Base-by-base conservation (phyloP, 2,888 invertebrate genomes). In the Pseudeuparius sepicola region DNA sequence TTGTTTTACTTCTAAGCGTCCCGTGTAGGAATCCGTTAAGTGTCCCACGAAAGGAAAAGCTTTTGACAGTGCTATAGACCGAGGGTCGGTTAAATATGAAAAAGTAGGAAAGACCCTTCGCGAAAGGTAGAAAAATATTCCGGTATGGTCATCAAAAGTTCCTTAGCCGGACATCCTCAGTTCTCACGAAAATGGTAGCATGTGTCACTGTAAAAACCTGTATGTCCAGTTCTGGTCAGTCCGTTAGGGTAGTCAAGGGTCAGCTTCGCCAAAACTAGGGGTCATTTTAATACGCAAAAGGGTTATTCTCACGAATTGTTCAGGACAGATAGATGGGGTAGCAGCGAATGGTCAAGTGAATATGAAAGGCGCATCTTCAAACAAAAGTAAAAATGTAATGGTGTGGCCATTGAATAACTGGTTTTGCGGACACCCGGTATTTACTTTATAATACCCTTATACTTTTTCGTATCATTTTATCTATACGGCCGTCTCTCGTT, bases 151-250 rank as follows among this genome's bases (percentile, higher is more conserved):
- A 36, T 36, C 36, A 35, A 39, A 31, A 36, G 35, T 12, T 31
- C 18, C n/a, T 42, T 45, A 43, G 43, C 47, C 44, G 48, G 49
- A 50, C 49, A 52, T 49, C 44, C 43, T 37, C 25, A 45, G 49
- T 52, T 51, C 52, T 51, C 52, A 54, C 54, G 53, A 47, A 48
- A 47, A 36, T 40, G 37, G 35, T 39, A 36, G 46, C 42, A 34
- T 50, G 48, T 54, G 54, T 54, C 53, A 54, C 52, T 49, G 49
- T 50, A 48, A 48, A 50, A 54, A 54, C 54, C 50, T 50, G 57
- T 52, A 55, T 55, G 57, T 57, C 57, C 57, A 57, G 57, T 57
- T 55, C 47, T 56, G 57, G 57, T 56, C 57, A 57, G 57, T 57
- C 55, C 55, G 57, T 57, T 56, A 55, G 55, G 55, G 55, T 51